Percentiles rank a stretch among this genome's conserved stretches.
Conservation (phyloP, 2,113 vertebrate species). For the Herpetotheres cachinnans region DNA sequence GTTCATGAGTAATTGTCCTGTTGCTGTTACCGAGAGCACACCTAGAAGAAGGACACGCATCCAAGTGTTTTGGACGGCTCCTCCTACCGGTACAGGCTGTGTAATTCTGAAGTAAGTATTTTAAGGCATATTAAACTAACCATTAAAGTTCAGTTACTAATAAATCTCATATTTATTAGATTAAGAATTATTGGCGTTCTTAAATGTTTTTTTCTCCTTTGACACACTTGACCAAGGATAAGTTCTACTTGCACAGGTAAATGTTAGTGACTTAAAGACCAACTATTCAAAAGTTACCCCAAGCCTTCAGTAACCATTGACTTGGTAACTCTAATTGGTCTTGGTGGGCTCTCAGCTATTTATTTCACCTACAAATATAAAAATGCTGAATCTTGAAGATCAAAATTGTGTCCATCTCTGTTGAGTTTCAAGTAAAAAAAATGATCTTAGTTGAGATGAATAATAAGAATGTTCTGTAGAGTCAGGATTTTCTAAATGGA, state of each 20-base stretch:
- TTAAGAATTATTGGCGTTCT: neutral
- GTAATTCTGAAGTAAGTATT: slow-evolving; percentile 90
- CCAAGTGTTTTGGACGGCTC: slow-evolving; percentile 95
- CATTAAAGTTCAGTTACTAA: neutral
- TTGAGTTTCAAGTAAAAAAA: neutral
- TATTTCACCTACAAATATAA: neutral
- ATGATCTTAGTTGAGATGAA: neutral
- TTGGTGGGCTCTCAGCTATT: neutral
- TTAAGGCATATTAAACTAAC: neutral
- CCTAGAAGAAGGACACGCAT: slow-evolving; percentile 91
- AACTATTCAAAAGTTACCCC: neutral
- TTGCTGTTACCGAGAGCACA: slow-evolving; percentile 94
- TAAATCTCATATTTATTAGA: neutral
- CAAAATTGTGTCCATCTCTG: neutral
- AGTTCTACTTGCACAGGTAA: neutral
- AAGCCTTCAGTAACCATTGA: neutral
- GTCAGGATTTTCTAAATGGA: neutral
- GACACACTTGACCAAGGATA: neutral
- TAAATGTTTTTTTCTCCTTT: neutral
- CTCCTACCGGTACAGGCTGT: slow-evolving; percentile 87
- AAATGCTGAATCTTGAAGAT: neutral
- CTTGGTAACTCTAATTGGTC: neutral
- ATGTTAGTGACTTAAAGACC: neutral
- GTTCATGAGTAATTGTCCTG: slow-evolving; percentile 96
- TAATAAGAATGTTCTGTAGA: neutral